Evolutionary conservation across 2,113 vertebrate genomes (phyloP), one percentile per base, ranked within the genome.

Genomic region (Hydropotes inermis): DNA sequence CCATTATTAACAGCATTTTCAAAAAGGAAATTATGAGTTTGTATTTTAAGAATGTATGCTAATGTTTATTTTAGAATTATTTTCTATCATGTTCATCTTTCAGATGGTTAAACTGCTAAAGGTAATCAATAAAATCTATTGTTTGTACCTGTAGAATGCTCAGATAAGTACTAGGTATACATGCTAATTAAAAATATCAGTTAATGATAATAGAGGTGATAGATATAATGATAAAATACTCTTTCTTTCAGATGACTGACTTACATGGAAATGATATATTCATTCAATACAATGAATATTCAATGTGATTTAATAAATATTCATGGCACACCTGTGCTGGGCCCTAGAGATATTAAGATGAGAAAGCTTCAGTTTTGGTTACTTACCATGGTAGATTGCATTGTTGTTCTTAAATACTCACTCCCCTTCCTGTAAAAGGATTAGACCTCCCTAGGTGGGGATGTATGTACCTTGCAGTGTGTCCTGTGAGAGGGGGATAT

Each of bases 241-340:
- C 67, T 92, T 93, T 95, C 93, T 95, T 97, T 97, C 94, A 86
- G 85, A 97, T 95, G 97, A 97, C 96, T 97, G 96, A 97, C 96
- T 97, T 95, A 89, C 28, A 70, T 36, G 8, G 55, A 95, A 95
- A 95, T 97, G 97, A 97, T 96, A 92, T 91, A 97, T 96, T 98
- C 94, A 98, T 97, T 96, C 78, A 47, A 96, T 94, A 98, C 97
- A 96, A 98, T 98, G 98, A 98, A 98, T 98, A 98, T 98, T 97
- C 98, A 98, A 74, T 95, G 86, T 25, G 89, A 95, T 95, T 96
- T 96, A 86, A 98, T 98, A 98, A 97, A 98, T 98, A 98, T 98
- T 98, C 98, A 98, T 98, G 96, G 98, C 91, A 95, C 98, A 98
- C 97, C 98, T 98, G 98, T 96, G 96, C 88, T 83, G 83, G 89